These are phyloP conservation scores for Acleris laterana DNA, from an alignment of 2,888 invertebrate genomes.

Conservation along the genomic window DNA sequence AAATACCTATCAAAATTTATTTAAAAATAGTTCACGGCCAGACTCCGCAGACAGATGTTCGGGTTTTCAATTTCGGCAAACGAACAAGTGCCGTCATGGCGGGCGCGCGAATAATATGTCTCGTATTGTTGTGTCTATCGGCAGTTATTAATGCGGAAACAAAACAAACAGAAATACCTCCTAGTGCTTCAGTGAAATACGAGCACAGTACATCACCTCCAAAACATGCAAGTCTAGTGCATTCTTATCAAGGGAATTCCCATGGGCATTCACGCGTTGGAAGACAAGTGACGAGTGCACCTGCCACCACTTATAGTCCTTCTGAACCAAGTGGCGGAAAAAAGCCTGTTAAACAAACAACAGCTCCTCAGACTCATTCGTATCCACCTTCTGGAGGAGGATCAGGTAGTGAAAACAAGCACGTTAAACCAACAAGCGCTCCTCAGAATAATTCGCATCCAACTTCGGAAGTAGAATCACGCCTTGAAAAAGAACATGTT, in stretches of 20 bases:
- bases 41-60: neutral
- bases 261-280: neutral
- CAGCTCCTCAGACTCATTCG: neutral
- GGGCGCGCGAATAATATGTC: slow-evolving; percentile 6
- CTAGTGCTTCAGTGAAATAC: neutral
- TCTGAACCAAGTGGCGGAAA: neutral
- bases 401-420: neutral
- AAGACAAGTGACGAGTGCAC: slow-evolving; percentile 2
- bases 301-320: neutral
- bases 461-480: neutral
- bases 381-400: neutral
- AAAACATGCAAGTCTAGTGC: neutral
- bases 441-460: neutral
- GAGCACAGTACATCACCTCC: neutral
- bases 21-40: slow-evolving; percentile 26
- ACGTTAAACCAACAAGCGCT: neutral
- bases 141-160: slow-evolving; percentile 16
- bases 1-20: no score
- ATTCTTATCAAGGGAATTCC: neutral
- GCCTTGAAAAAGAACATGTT: neutral
- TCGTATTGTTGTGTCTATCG: slow-evolving; percentile 13
- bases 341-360: neutral
- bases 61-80: neutral
- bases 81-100: slow-evolving; percentile 18
- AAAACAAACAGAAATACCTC: neutral